A percentile compares a stretch with the other conserved stretches of the same genome.
These are phyloP conservation scores for Cyclophora albipunctata DNA, from an alignment of 2,888 invertebrate species.

Conservation along the genomic window DNA sequence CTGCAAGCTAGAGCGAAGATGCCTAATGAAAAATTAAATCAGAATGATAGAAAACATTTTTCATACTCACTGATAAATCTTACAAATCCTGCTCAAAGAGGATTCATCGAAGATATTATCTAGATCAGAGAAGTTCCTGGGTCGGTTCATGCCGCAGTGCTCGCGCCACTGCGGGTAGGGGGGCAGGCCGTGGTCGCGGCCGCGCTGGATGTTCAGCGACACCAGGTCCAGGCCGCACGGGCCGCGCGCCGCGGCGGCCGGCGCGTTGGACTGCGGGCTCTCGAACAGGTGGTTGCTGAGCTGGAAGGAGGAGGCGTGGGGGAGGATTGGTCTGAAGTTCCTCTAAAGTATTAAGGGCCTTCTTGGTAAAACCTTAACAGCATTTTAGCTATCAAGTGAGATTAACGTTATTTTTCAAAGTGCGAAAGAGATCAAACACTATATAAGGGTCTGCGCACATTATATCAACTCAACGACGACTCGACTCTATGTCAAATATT, in stretches of 20 bases:
- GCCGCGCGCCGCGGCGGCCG: constrained; percentile 17
- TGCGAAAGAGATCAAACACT: too few species aligned
- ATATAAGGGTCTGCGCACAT: too few species aligned
- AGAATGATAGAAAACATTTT: too few species aligned
- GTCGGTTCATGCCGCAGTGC: constrained; percentile 81
- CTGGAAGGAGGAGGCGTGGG: constrained; percentile 41
- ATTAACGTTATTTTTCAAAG: too few species aligned
- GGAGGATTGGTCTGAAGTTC: too few species aligned
- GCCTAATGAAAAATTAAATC: too few species aligned
- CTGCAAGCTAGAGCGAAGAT: too few species aligned
- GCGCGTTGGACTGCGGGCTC: constrained; percentile 44
- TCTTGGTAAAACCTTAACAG: too few species aligned
- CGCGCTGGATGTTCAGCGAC: constrained; percentile 91
- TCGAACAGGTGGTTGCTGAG: constrained; percentile 82
- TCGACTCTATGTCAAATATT: too few species aligned
- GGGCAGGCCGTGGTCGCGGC: constrained; percentile 90
- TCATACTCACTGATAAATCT: constrained; percentile 77
- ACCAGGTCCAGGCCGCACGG: constrained; percentile 88
- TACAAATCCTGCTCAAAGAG: constrained; percentile 76
- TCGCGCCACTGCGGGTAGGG: constrained; percentile 85
- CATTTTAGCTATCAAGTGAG: too few species aligned
- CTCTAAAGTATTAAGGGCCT: too few species aligned
- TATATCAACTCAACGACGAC: too few species aligned
- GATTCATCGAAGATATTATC: constrained; percentile 77
- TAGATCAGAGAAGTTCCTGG: constrained; percentile 79